Base-by-base conservation (phyloP, 2,797 vertebrate genomes). In the Schizothorax lantsangensis region DNA sequence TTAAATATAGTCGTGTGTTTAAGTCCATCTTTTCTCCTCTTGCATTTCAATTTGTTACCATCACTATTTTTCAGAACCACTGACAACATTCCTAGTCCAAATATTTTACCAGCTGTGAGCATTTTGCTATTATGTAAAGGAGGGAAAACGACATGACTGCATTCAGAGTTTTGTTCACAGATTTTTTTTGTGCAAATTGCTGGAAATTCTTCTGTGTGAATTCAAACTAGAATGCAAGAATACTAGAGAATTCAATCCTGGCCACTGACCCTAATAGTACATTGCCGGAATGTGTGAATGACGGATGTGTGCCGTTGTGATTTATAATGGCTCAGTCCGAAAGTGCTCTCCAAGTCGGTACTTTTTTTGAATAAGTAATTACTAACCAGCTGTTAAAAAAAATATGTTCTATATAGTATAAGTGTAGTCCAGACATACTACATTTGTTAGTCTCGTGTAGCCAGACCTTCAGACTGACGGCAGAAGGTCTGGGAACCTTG, bases 11-110 rank as follows among this genome's bases (percentile, higher is more conserved):
- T 78, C 52, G 78, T 30, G 33, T 33, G 6, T 84, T 47, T 77
- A 87, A 81, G 84, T 81, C 74, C 45, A 57, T 87, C 17, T 71
- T 84, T 88, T 84, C 66, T 45, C 47, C 78, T 81, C 75, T 79
- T n/a, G 38, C 21, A 84, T 86, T 90, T 89, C 57, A 86, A 68
- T 81, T 81, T 87, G 80, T 66, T 73, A 74, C 72, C 72, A 59
- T 83, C 38, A 81, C 79, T 72, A 83, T 69, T 85, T 57, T 71
- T 23, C 52, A 68, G 36, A 71, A 80, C 36, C 47, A 59, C 36
- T 79, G 47, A 57, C 36, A 71, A 43, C 47, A 85, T 40, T 71
- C 38, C 49, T 45, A 26, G 38, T 45, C 6, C 6, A 43, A 30
- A 64, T 59, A 7, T 30, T 54, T 43, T 57, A 30, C 73, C 23